Conservation (phyloP, 1,140 invertebrate genomes). For the Trachymyrmex septentrionalis region DNA sequence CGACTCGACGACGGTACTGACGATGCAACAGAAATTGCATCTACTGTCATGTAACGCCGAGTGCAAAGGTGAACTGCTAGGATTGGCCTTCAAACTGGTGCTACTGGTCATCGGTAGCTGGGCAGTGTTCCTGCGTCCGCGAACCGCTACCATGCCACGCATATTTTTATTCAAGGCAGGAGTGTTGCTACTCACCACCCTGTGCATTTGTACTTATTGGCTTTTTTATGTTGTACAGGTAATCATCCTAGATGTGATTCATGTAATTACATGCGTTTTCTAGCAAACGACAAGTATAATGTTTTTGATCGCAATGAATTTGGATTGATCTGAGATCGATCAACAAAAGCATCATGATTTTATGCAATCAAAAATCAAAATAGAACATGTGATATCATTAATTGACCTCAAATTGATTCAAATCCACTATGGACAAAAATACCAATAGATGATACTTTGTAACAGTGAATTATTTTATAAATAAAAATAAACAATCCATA, state of each 20-base stretch:
- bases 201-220: constrained; percentile 98
- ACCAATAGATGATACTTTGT: too few relatives aligned
- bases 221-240: constrained; percentile 97
- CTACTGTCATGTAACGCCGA: constrained; percentile 93
- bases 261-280: not conserved
- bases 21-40: constrained; percentile 88
- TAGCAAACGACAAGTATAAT: too few relatives aligned
- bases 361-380: too few relatives aligned
- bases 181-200: constrained; percentile 95
- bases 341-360: too few relatives aligned
- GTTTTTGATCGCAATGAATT: too few relatives aligned
- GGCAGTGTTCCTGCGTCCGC: constrained; percentile 93
- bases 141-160: constrained; percentile 95
- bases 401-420: too few relatives aligned
- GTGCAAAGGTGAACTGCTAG: constrained; percentile 95
- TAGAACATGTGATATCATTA: too few relatives aligned
- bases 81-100: constrained; percentile 96
- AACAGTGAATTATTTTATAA: too few relatives aligned
- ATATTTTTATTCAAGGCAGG: constrained; percentile 96
- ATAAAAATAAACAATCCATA: too few relatives aligned
- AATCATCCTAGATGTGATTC: constrained; percentile 56
- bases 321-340: too few relatives aligned
- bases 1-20: constrained; percentile 85
- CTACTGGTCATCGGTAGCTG: constrained; percentile 97
- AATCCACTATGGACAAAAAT: too few relatives aligned